Evolutionary conservation across 2,113 vertebrate genomes (phyloP).

Genomic region (Pan troglodytes): NHGRI_mPanTro3-v2.1_pri NC_072420.2:41363001-41363500

Average conservation of each 20-base stretch:
- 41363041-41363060: too few species aligned
- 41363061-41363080: too few species aligned
- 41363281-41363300: neutral
- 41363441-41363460: constrained; percentile 40
- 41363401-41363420: neutral
- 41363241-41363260: fast-evolving
- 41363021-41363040: fast-evolving
- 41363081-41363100: neutral
- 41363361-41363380: neutral
- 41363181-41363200: fast-evolving
- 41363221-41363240: neutral
- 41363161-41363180: neutral
- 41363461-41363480: neutral
- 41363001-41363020: fast-evolving
- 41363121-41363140: neutral
- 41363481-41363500: constrained; percentile 31
- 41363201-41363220: too few species aligned
- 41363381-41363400: fast-evolving
- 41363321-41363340: neutral
- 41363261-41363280: neutral
- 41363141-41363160: fast-evolving
- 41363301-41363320: neutral
- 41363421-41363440: neutral
- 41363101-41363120: too few species aligned
- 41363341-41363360: neutral